A percentile compares a stretch with the other conserved stretches of the same genome.
Conservation (phyloP, 1,140 invertebrate genomes). For the Condylostylus longicornis region DNA sequence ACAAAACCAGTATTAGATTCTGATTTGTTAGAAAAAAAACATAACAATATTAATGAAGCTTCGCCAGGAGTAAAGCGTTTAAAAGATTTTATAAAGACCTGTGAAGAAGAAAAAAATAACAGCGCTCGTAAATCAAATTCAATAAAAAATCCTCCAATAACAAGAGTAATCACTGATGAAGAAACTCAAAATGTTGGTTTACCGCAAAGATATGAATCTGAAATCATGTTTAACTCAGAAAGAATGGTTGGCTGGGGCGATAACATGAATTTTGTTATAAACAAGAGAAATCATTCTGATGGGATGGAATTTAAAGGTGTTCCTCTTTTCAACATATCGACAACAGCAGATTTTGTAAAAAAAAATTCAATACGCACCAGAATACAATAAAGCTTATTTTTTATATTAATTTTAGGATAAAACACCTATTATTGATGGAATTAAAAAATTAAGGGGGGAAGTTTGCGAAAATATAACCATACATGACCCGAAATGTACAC, state of each 20-base stretch:
- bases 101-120: too few relatives aligned
- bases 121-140: constrained; percentile 13
- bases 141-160: constrained; percentile 15
- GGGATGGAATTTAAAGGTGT: constrained; percentile 16
- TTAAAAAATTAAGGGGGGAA: constrained; percentile 49
- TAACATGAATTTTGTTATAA: constrained; percentile 20
- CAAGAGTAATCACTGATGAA: constrained; percentile 1
- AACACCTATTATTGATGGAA: constrained; percentile 25
- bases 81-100: constrained; percentile 21
- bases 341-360: constrained; percentile 4
- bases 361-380: too few relatives aligned
- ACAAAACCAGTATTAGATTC: too few relatives aligned
- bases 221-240: constrained; percentile 17
- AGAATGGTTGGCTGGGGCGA: constrained; percentile 27
- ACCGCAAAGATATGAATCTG: constrained; percentile 23
- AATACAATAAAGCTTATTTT: too few relatives aligned
- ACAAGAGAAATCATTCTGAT: constrained; percentile 8
- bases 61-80: constrained; percentile 23
- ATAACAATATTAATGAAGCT: background rate
- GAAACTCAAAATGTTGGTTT: constrained; percentile 5
- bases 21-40: background rate
- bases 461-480: constrained; percentile 39
- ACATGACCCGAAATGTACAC: constrained; percentile 55
- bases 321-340: constrained; percentile 26
- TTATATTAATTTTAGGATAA: constrained; percentile 1